Evolutionary conservation across 2,113 vertebrate species (phyloP).

Genomic region (Ursus arctos): DNA sequence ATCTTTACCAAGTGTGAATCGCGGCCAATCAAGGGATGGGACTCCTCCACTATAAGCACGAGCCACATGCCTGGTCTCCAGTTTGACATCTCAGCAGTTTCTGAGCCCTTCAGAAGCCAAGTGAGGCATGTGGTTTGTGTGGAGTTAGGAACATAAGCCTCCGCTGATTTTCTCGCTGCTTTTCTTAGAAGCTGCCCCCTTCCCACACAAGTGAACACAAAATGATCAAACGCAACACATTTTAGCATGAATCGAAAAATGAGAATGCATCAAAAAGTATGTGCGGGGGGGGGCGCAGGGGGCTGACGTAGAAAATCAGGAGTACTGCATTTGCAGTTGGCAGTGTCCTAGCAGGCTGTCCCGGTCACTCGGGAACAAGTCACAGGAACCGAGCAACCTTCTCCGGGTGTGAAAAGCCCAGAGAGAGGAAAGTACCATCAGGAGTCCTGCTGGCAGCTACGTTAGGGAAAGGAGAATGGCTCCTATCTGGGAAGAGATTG

Average conservation of each 20-base stretch:
- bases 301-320: rapidly evolving
- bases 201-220: background rate
- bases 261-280: background rate
- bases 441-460: background rate
- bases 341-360: too few species aligned
- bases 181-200: constrained; percentile 49
- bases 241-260: constrained; percentile 12
- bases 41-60: constrained; percentile 55
- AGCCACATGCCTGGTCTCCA: background rate
- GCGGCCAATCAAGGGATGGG: background rate
- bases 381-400: background rate
- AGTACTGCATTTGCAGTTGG: background rate
- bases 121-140: constrained; percentile 37
- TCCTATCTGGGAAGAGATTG: background rate
- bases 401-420: background rate
- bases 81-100: constrained; percentile 55
- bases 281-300: background rate
- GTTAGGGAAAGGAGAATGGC: background rate
- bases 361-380: background rate
- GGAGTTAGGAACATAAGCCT: constrained; percentile 57
- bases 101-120: constrained; percentile 45
- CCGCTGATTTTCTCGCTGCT: constrained; percentile 14
- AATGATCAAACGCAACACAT: constrained; percentile 9
- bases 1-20: background rate
- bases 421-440: background rate